phyloP scores from a whole-genome alignment of 2,888 invertebrate species.

The Rotaria macrura region DNA sequence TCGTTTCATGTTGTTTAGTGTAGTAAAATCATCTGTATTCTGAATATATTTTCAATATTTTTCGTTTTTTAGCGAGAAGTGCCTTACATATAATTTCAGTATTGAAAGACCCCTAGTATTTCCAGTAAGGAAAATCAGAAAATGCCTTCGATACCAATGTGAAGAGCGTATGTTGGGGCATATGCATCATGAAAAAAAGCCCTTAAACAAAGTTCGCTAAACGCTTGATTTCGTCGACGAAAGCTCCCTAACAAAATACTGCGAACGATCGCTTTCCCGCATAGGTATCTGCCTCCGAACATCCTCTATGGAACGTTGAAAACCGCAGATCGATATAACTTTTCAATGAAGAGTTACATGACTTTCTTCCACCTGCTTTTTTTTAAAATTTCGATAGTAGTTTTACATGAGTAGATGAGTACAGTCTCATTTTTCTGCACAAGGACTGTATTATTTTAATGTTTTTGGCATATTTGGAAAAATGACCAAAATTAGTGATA shows the following conservation, averaged over 20 bases:
- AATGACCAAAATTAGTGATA: too few species aligned
- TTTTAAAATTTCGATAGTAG: background rate
- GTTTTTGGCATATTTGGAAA: too few species aligned
- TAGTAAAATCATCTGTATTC: background rate
- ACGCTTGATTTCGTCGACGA: too few species aligned
- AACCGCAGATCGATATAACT: background rate
- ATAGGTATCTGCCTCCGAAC: too few species aligned
- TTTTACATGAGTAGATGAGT: too few species aligned
- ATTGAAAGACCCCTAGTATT: background rate
- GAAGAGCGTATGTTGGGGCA: background rate
- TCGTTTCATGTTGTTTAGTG: background rate
- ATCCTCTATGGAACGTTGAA: too few species aligned
- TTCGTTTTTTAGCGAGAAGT: background rate
- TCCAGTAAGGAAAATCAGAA: background rate
- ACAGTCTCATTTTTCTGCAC: too few species aligned
- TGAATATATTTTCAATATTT: background rate
- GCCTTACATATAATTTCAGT: background rate
- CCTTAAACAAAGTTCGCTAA: too few species aligned
- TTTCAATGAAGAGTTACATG: background rate
- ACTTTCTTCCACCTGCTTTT: background rate
- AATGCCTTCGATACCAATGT: background rate
- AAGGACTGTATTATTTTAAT: too few species aligned
- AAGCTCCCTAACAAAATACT: too few species aligned
- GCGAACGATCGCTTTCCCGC: too few species aligned
- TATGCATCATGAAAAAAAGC: too few species aligned